Evolutionary conservation across 2,888 invertebrate genomes (phyloP).

Genomic region (Acronicta alni): DNA sequence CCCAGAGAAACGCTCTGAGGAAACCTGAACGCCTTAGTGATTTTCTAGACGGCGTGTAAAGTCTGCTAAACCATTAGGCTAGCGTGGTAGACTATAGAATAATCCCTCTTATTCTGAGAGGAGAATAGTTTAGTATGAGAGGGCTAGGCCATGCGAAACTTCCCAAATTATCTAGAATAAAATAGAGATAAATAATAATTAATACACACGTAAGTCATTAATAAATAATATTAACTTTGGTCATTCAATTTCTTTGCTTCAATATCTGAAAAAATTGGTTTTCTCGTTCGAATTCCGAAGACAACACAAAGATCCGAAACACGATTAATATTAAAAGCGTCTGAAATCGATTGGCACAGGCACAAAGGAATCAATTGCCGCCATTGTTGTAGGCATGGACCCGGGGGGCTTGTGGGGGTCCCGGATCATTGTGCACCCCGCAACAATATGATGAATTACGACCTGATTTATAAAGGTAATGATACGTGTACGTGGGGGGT

Average conservation of each 20-base stretch:
- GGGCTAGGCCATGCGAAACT: too few species aligned
- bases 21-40: too few species aligned
- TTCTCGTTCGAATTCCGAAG: not conserved
- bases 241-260: not conserved
- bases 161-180: too few species aligned
- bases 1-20: too few species aligned
- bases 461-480: slow-evolving; percentile 32
- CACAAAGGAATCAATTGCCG: slow-evolving; percentile 49
- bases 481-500: slow-evolving; percentile 18
- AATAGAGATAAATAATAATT: too few species aligned
- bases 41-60: too few species aligned
- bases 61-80: too few species aligned
- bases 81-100: too few species aligned
- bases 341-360: slow-evolving; percentile 26
- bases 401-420: not conserved
- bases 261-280: slow-evolving; percentile 4
- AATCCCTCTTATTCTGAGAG: too few species aligned
- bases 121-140: too few species aligned
- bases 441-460: slow-evolving; percentile 35
- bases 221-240: too few species aligned
- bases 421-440: slow-evolving; percentile 22
- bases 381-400: slow-evolving; percentile 28
- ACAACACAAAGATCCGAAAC: slow-evolving; percentile 20
- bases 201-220: too few species aligned
- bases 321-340: slow-evolving; percentile 35